Base-by-base conservation (phyloP, 2,113 vertebrate genomes). In the Orthochromis malagaraziensis region DNA sequence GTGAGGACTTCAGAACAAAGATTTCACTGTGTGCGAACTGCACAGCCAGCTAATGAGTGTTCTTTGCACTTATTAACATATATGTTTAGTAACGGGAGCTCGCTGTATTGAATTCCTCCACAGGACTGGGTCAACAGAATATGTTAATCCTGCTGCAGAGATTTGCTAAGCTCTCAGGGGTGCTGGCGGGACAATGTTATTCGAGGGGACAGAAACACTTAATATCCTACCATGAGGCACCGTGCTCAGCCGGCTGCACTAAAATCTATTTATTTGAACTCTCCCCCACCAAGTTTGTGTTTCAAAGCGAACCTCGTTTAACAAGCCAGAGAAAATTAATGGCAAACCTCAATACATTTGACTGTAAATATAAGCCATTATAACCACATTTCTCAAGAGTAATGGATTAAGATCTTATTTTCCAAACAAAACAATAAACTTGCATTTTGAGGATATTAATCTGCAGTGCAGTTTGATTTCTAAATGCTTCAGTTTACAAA, bases 51-150 rank as follows among this genome's bases (percentile, higher is more conserved):
- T 96, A 96, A 96, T 95, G 95, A 95, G 92, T 89, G 93, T 90
- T 94, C 89, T 95, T 93, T 95, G 88, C 90, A 85, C 93, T 95
- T 95, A 95, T 95, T 96, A 96, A 95, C 95, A 95, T 96, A 95
- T 96, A 93, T 96, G 91, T 95, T 94, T 95, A 92, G 94, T 96
- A 96, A 96, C 90, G 70, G 85, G 91, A 96, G 87, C 91, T 91
- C 49, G 13, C 82, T 90, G 92, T 93, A 94, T 95, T 93, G 86
- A 94, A 94, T 96, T 96, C 94, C 95, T 93, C 80, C 79, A 73
- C 89, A 91, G 77, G 86, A 94, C 91, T 93, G 88, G 91, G 93
- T 96, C 95, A 96, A 96, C 95, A 96, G 84, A 94, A 95, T 95
- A 96, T 96, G 95, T 90, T 95, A 96, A 96, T 96, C 84, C 82